A percentile compares a stretch with the other conserved stretches of the same genome.
Evolutionary conservation across 2,113 vertebrate species (phyloP).

Genomic region (Epinephelus lanceolatus): DNA sequence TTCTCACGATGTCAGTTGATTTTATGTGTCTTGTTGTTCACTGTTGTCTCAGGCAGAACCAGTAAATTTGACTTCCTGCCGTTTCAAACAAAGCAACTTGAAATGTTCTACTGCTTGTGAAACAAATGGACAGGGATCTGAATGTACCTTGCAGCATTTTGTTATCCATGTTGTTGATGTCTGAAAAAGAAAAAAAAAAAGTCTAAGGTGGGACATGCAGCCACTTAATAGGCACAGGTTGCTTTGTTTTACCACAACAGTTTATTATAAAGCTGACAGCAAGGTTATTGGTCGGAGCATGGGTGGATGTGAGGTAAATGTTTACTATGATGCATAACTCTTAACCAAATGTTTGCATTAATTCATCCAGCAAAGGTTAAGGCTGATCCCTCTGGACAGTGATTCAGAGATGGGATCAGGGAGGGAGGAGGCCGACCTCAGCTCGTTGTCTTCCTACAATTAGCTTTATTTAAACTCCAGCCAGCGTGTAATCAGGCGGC

Average conservation of each 20-base stretch:
- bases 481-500: constrained; percentile 73
- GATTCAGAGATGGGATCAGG: constrained; percentile 49
- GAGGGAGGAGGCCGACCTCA: constrained; percentile 64
- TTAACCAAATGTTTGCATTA: not conserved
- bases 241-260: not conserved
- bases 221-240: not conserved
- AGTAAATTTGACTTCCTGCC: not conserved
- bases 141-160: not conserved
- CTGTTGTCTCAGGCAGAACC: no score
- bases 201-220: no score
- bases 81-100: no score
- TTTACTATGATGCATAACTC: not conserved
- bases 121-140: not conserved
- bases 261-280: constrained; percentile 1
- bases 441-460: constrained; percentile 68
- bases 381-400: constrained; percentile 25
- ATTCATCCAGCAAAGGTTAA: not conserved
- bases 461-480: constrained; percentile 77
- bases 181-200: not conserved
- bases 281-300: not conserved
- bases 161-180: not conserved
- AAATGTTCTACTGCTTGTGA: no score
- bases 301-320: not conserved
- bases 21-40: no score
- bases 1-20: no score